phyloP scores from a whole-genome alignment of 2,888 invertebrate genomes.

The Spicauda simplicius region DNA sequence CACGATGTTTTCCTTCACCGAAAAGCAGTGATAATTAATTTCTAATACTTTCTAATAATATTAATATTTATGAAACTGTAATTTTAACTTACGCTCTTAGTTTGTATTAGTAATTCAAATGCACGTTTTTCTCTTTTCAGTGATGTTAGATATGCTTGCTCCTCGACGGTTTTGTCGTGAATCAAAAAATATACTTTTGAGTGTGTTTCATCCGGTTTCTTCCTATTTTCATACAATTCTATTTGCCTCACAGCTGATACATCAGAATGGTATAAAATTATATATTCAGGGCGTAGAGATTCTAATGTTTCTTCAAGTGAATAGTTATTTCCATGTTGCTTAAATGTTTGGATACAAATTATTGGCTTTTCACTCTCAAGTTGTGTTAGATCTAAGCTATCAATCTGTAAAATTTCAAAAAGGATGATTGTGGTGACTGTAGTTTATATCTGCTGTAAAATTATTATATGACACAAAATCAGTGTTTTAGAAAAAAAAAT shows the following conservation, averaged over 20 bases:
- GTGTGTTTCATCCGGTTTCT: conserved; percentile 70
- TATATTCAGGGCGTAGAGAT: conserved; percentile 89
- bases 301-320: conserved; percentile 89
- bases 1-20: too few relatives aligned
- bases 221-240: conserved; percentile 91
- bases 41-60: too few relatives aligned
- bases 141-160: conserved; percentile 97
- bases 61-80: background rate
- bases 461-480: background rate
- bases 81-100: conserved; percentile 94
- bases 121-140: conserved; percentile 96
- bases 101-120: conserved; percentile 95
- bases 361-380: conserved; percentile 87
- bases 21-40: too few relatives aligned
- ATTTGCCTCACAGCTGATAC: conserved; percentile 95
- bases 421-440: too few relatives aligned
- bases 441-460: too few relatives aligned
- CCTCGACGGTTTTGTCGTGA: conserved; percentile 97
- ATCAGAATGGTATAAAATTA: conserved; percentile 96
- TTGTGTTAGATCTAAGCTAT: conserved; percentile 87
- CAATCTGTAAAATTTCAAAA: conserved; percentile 79
- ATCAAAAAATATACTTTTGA: conserved; percentile 94
- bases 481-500: too few relatives aligned
- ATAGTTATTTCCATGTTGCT: conserved; percentile 89
- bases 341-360: conserved; percentile 91